These are phyloP conservation scores for Calyptommatus sinebrachiatus DNA, from an alignment of 2,113 vertebrate genomes.

Conservation along the genomic window DNA sequence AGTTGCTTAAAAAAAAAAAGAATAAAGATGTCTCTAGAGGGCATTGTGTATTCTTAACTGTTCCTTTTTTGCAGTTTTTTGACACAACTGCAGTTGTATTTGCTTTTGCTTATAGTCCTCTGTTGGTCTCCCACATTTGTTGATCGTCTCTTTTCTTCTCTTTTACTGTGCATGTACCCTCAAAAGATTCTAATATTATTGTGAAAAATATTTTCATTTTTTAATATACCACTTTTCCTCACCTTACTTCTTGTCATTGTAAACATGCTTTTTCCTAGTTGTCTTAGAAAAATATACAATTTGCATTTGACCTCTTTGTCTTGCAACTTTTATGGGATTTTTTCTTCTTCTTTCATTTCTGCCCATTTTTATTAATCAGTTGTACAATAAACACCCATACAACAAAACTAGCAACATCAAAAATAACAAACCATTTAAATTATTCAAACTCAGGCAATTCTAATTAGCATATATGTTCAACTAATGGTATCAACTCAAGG, in stretches of 20 bases:
- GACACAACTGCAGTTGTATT: neutral
- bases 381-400: no score
- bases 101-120: conserved; percentile 30
- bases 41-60: neutral
- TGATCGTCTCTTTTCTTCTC: neutral
- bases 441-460: no score
- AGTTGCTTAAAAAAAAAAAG: neutral
- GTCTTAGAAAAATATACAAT: conserved; percentile 1
- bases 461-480: no score
- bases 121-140: conserved; percentile 16
- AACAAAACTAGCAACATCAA: no score
- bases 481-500: no score
- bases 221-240: conserved; percentile 30
- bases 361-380: no score
- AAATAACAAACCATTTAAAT: no score
- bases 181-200: conserved; percentile 26
- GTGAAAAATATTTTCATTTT: neutral
- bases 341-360: neutral
- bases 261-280: conserved; percentile 39
- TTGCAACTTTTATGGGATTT: neutral
- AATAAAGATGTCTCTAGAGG: neutral
- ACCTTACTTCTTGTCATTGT: conserved; percentile 34
- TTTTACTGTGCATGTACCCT: conserved; percentile 10
- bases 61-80: conserved; percentile 17
- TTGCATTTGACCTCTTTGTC: neutral